Evolutionary conservation across 2,113 vertebrate species (phyloP).

Genomic region (Cariama cristata): DNA sequence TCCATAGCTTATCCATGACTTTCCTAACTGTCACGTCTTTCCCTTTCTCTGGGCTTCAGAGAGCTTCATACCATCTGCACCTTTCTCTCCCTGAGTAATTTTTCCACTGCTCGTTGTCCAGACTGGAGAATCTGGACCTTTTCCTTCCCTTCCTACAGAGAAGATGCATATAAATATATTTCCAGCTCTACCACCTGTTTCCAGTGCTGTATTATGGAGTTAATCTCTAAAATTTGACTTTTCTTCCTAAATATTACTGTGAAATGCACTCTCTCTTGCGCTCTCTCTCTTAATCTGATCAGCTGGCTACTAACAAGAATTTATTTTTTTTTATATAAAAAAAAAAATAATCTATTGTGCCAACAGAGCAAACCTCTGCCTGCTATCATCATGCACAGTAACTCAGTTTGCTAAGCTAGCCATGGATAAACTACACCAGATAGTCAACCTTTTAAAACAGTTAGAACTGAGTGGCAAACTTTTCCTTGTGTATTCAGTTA

Average conservation of each 20-base stretch:
- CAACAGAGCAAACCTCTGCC: not conserved
- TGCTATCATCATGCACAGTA: not conserved
- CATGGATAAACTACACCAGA: not conserved
- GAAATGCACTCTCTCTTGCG: not conserved
- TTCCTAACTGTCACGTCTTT: not conserved
- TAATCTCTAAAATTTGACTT: not conserved
- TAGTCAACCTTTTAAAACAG: not conserved
- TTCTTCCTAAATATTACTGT: not conserved
- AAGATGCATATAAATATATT: not conserved
- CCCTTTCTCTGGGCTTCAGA: not conserved
- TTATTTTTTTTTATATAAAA: not conserved
- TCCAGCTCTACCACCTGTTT: not conserved
- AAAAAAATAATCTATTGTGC: not conserved
- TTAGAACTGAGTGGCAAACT: not conserved
- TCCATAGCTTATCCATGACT: not conserved
- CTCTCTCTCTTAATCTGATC: not conserved
- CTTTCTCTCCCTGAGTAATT: not conserved
- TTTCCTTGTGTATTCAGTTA: not conserved
- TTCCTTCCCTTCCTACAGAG: not conserved
- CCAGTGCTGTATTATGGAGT: not conserved
- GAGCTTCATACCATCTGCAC: accelerated
- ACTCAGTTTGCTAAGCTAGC: not conserved
- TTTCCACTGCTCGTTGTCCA: not conserved
- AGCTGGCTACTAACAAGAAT: not conserved
- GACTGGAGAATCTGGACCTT: not conserved